Percentiles rank a stretch among this genome's conserved stretches.
Conservation (phyloP, 2,888 invertebrate genomes). For the Chalcis sispes region DNA sequence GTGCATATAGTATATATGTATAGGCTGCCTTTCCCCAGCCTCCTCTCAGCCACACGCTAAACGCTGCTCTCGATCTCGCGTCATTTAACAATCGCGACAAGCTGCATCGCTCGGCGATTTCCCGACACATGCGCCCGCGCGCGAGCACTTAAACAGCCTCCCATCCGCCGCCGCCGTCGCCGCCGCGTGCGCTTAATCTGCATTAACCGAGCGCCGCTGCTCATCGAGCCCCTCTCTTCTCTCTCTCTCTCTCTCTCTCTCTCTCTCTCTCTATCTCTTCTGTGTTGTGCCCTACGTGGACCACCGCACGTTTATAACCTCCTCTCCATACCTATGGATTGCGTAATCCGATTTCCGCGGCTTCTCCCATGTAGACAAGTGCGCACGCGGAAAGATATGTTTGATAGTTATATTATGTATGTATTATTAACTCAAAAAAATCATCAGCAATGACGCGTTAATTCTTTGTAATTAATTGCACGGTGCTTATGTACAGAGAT, state of each 20-base stretch:
- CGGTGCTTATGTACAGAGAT: too few species aligned
- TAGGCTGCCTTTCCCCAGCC: not conserved
- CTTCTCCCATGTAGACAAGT: too few species aligned
- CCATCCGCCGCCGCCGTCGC: not conserved
- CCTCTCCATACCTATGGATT: not conserved
- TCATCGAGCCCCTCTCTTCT: not conserved
- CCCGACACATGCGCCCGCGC: not conserved
- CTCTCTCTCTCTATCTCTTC: too few species aligned
- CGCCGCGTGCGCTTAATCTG: slow-evolving; percentile 11
- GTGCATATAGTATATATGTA: too few species aligned
- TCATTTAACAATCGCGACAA: slow-evolving; percentile 48
- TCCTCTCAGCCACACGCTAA: not conserved
- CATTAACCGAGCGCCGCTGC: slow-evolving; percentile 33
- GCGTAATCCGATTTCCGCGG: slow-evolving; percentile 17
- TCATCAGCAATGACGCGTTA: too few species aligned
- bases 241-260: not conserved
- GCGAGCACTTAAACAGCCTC: not conserved
- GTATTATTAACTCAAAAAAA: too few species aligned
- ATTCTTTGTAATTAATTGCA: too few species aligned
- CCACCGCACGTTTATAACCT: too few species aligned
- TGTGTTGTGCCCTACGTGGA: too few species aligned
- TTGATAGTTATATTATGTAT: too few species aligned
- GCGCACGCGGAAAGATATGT: too few species aligned
- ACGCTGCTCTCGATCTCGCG: slow-evolving; percentile 15
- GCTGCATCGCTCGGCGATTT: slow-evolving; percentile 13